Base-by-base conservation (phyloP, 2,797 vertebrate species). In the Ctenosaura bakeri region DNA sequence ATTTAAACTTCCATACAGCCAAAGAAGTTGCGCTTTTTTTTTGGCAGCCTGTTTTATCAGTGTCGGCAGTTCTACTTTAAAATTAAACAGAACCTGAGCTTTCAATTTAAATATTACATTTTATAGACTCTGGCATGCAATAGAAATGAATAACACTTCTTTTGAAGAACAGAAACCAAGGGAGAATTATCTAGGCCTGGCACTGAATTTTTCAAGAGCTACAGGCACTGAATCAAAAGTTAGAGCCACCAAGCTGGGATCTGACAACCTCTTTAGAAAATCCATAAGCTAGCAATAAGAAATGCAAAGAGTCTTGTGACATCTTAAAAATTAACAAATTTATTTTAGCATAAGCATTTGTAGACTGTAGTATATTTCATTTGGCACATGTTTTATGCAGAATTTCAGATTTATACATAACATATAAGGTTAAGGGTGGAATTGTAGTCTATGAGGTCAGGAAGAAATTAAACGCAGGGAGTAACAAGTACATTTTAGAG, bases 71-170 rank as follows among this genome's bases (percentile, higher is more conserved):
- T 50, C 59, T 86, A 8, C 52, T 86, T 69, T 89, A n/a, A 66
- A 54, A 89, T 89, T 8, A 85, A 35, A 78, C 26, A 62, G 64
- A 14, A 62, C 13, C 13, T 59, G 66, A 29, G 38, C 54, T 46
- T 74, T 74, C 79, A 50, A 73, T 82, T 86, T 62, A 82, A 86
- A 86, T 74, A 82, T 86, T 50, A 86, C 46, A n/a, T 91, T 87
- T n/a, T 29, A 73, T 42, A 59, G 32, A 71, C 13, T 78, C 18
- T 29, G 54, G 32, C 35, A 80, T 85, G 85, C 85, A 84, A 14
- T 35, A 59, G 50, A 52, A 79, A 74, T 59, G 35, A 9, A 22
- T 38, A 38, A 35, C n/a, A 7, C 62, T 84, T 89, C 85, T 87
- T 46, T 77, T 82, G 78, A 91, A 88, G 20, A n/a, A 59, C 16